Conservation (phyloP, 2,797 vertebrate species). For the Phoeniculus purpureus region DNA sequence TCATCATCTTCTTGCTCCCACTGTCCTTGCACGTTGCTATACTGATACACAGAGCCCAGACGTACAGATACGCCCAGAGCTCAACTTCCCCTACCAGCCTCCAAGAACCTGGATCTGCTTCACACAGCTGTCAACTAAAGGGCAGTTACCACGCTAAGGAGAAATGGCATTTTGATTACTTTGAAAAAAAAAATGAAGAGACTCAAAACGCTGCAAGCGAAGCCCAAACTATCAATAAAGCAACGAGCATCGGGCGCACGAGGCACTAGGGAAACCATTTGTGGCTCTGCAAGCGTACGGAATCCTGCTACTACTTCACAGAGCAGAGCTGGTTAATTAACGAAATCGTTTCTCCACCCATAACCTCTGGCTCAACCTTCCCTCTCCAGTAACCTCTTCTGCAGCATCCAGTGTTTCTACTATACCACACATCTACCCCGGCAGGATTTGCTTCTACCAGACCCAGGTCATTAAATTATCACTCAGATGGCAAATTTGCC, state of each 20-base stretch:
- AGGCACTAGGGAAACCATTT: constrained; percentile 26
- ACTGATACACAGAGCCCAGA: not conserved
- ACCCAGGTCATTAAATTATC: not conserved
- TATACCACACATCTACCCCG: accelerated
- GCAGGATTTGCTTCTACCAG: not conserved
- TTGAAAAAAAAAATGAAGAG: not conserved
- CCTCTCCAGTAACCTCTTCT: not conserved
- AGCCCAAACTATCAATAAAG: not conserved
- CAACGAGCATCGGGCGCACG: not conserved
- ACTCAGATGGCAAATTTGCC: not conserved
- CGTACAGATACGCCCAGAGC: not conserved
- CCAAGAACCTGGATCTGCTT: not conserved
- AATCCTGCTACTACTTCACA: constrained; percentile 3
- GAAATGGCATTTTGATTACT: not conserved
- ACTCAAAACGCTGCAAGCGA: not conserved
- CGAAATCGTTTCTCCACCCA: constrained; percentile 49
- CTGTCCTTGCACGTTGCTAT: not conserved
- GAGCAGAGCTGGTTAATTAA: constrained; percentile 10
- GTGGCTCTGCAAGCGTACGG: not conserved
- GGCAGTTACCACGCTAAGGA: not conserved
- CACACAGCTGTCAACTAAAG: not conserved
- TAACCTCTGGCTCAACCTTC: constrained; percentile 56
- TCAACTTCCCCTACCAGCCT: not conserved
- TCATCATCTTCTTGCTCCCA: not conserved
- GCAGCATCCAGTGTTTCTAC: not conserved